Evolutionary conservation across 1,140 invertebrate genomes (phyloP).

Genomic region (Ptiloglossa arizonensis): DNA sequence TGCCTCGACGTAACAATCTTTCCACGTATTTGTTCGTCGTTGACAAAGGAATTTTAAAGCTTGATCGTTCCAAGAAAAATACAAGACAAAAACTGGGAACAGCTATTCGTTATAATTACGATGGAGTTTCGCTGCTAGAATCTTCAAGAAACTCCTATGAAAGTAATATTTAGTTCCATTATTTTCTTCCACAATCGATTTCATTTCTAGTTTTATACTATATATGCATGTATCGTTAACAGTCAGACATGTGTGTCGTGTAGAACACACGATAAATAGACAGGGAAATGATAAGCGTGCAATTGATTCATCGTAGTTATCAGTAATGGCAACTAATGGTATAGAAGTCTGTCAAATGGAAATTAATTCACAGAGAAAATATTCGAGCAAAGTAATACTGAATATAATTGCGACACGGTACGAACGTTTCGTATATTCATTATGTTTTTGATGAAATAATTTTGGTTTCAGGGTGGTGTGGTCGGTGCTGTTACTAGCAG

Average conservation of each 20-base stretch:
- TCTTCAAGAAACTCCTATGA: neutral
- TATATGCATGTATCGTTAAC: too few species aligned
- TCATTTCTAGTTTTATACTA: neutral
- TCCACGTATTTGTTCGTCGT: neutral
- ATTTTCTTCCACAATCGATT: neutral
- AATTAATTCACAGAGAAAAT: too few species aligned
- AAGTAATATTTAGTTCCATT: neutral
- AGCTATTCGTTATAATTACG: neutral
- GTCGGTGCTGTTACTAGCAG: constrained; percentile 72
- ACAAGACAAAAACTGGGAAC: neutral
- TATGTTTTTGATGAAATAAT: constrained; percentile 9
- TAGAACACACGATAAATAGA: neutral
- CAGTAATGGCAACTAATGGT: too few species aligned
- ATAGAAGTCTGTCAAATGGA: neutral
- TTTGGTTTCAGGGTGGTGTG: constrained; percentile 76
- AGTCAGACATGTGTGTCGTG: neutral
- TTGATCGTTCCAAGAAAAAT: too few species aligned
- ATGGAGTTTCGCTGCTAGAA: neutral
- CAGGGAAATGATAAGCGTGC: neutral
- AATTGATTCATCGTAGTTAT: too few species aligned
- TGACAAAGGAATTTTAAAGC: neutral
- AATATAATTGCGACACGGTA: neutral
- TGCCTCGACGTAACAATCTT: neutral
- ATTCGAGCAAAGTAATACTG: neutral
- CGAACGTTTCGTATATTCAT: neutral